Percentiles rank a stretch among this genome's conserved stretches.
Evolutionary conservation across 2,113 vertebrate species (phyloP).

Genomic region (Mystacornis crossleyi): DNA sequence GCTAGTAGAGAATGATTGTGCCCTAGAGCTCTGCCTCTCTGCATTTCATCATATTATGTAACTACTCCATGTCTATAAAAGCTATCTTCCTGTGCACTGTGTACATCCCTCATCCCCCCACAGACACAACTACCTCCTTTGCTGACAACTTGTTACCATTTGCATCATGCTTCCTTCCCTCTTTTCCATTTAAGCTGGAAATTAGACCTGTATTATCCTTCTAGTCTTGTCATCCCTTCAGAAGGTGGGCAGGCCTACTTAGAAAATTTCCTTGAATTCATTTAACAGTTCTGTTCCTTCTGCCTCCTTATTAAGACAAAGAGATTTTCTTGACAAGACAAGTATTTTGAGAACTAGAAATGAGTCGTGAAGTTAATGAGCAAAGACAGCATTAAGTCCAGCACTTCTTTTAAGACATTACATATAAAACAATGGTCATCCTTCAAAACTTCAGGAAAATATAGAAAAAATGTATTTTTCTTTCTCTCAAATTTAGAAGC

Average conservation of each 20-base stretch:
- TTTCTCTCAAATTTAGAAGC: neutral
- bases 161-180: neutral
- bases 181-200: neutral
- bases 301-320: neutral
- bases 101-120: neutral
- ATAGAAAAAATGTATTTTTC: neutral
- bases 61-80: slow-evolving; percentile 11
- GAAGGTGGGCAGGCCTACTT: neutral
- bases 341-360: neutral
- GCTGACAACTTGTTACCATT: neutral
- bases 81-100: neutral
- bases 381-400: neutral
- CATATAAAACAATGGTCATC: neutral
- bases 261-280: neutral
- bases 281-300: neutral
- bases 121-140: neutral
- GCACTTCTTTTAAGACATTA: neutral
- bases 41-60: slow-evolving; percentile 57
- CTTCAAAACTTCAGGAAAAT: neutral
- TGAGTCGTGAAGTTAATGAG: neutral
- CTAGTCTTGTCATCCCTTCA: neutral
- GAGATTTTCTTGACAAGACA: neutral
- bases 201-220: neutral
- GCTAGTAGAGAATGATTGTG: slow-evolving; percentile 34
- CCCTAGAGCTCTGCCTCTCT: slow-evolving; percentile 50